phyloP scores from a whole-genome alignment of 2,888 invertebrate genomes.

The Drosophila lacicola region DNA sequence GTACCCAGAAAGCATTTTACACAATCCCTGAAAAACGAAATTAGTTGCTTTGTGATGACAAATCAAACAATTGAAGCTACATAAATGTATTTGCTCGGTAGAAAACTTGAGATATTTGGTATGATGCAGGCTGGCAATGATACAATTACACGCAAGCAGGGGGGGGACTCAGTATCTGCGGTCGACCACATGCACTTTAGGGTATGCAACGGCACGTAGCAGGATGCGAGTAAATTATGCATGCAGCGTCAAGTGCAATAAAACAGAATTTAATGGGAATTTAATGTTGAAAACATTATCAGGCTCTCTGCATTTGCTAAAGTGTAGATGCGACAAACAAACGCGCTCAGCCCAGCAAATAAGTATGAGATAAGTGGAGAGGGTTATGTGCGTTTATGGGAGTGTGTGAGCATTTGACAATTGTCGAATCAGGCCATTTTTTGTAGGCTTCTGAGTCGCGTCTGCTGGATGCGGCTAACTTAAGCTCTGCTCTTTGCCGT shows the following conservation, averaged over 20 bases:
- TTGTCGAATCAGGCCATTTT: conserved; percentile 56
- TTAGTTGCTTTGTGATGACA: background rate
- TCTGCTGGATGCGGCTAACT: conserved; percentile 29
- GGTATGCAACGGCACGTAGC: conserved; percentile 55
- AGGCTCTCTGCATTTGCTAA: conserved; percentile 46
- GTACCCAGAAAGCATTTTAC: no score
- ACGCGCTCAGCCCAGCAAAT: conserved; percentile 38
- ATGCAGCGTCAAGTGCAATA: conserved; percentile 73
- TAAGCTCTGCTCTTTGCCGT: conserved; percentile 34
- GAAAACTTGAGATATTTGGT: conserved; percentile 18
- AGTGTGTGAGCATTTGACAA: conserved; percentile 45
- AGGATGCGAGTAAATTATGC: conserved; percentile 68
- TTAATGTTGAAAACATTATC: conserved; percentile 76
- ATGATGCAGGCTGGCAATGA: conserved; percentile 1
- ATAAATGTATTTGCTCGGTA: background rate
- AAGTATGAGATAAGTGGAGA: conserved; percentile 18
- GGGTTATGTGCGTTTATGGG: background rate
- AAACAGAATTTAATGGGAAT: conserved; percentile 75
- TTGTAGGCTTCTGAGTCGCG: conserved; percentile 11
- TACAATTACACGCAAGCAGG: conserved; percentile 28
- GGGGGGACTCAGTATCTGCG: conserved; percentile 21
- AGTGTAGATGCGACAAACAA: conserved; percentile 54
- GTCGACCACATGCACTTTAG: conserved; percentile 51
- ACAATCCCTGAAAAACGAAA: no score
- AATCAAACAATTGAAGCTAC: background rate